Base-by-base conservation (phyloP, 2,797 vertebrate species). In the Parauchenoglanis punctatus region DNA sequence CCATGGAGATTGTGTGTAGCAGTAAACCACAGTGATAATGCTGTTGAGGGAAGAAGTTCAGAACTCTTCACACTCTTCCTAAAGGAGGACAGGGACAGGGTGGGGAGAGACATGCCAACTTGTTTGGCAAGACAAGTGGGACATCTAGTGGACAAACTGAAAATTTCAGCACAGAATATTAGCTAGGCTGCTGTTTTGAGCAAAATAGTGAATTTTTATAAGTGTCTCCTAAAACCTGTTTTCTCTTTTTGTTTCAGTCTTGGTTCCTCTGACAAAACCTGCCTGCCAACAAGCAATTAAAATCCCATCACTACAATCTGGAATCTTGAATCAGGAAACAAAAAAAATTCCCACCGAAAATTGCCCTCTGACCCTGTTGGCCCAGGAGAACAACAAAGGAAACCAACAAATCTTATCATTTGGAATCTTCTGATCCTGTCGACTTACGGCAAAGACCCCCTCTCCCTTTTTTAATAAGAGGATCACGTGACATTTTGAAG, bases 181-280 rank as follows among this genome's bases (percentile, higher is more conserved):
- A 23, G 28, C 49, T 1, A 25, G 28, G 28, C 12, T 35, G 46
- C 2, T 25, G 18, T 54, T 67, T 54, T 54, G 13, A 81, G 35
- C 31, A 28, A 15, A 7, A 17, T 13, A 25, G 1, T 81, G 35
- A 7, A 15, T 77, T 35, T 40, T 20, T 4, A 7, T 80, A 10
- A 4, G 0, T 65, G 81, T 54, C 65, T 70, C 65, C 52, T 73
- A 28, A 65, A 63, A 67, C 11, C 81, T 87, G 11, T 56, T 83
- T 86, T 67, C 6, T 88, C 6, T 52, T 86, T 82, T 93, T 76
- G 13, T 72, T 35, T 7, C 46, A 98, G 97, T 98, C 97, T 96
- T 98, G 97, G 97, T 98, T 98, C 97, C 97, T 98, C 97, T 98
- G 97, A 98, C 96, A 96, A 96, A 96, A 97, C 95, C 96, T 95